Percentiles rank a stretch among this genome's conserved stretches.
phyloP scores from a whole-genome alignment of 2,113 vertebrate species.

The zebrafish (Danio rerio) region GRCz12tu NC_133189.1:30710501-30711000 shows the following conservation, averaged over 20 bases:
- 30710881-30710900: neutral
- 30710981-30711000: neutral
- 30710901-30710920: neutral
- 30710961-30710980: neutral
- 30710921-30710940: neutral
- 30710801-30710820: neutral
- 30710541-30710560: neutral
- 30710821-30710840: neutral
- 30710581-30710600: no score
- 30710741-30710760: neutral
- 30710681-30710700: no score
- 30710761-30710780: neutral
- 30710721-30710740: neutral
- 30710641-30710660: no score
- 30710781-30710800: conserved; percentile 33
- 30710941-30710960: conserved; percentile 6
- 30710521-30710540: neutral
- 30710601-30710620: no score
- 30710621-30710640: neutral
- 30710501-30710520: neutral
- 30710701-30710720: no score
- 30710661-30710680: no score
- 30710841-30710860: neutral
- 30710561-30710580: no score
- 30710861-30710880: conserved; percentile 12